A percentile compares a stretch with the other conserved stretches of the same genome.
Evolutionary conservation across 30 jellyfish, hydroid and myxozoan genomes (phyloP).

Genomic region (Turritopsis rubra): DNA sequence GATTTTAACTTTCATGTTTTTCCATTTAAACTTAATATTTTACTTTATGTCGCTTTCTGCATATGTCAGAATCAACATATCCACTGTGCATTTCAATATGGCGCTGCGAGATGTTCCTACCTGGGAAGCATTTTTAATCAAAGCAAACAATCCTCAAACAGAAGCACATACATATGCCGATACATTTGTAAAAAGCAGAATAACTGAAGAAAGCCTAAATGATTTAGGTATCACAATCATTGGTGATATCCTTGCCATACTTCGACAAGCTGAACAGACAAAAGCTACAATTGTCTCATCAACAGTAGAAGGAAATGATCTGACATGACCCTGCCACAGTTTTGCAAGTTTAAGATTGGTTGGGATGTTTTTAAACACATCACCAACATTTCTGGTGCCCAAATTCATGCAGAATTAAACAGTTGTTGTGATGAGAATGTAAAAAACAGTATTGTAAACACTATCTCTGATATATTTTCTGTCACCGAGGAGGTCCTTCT

Average conservation of each 20-base stretch:
- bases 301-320: neutral
- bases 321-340: neutral
- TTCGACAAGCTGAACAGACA: neutral
- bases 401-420: neutral
- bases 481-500: neutral
- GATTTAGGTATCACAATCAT: neutral
- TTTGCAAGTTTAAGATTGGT: neutral
- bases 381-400: neutral
- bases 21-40: too few relatives aligned
- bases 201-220: slow-evolving; percentile 1
- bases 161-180: neutral
- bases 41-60: too few relatives aligned
- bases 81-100: neutral
- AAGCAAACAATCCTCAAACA: neutral
- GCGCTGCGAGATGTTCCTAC: neutral
- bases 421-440: slow-evolving; percentile 20
- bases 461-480: slow-evolving; percentile 12
- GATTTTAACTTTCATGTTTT: too few relatives aligned
- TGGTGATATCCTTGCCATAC: neutral
- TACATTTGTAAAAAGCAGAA: neutral
- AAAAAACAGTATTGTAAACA: slow-evolving; percentile 12
- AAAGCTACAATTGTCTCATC: neutral
- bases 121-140: neutral
- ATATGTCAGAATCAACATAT: too few relatives aligned
- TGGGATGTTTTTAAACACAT: slow-evolving; percentile 8